A percentile compares a stretch with the other conserved stretches of the same genome.
Evolutionary conservation across 1,140 invertebrate genomes (phyloP).

Genomic region (Heliconius congener): DNA sequence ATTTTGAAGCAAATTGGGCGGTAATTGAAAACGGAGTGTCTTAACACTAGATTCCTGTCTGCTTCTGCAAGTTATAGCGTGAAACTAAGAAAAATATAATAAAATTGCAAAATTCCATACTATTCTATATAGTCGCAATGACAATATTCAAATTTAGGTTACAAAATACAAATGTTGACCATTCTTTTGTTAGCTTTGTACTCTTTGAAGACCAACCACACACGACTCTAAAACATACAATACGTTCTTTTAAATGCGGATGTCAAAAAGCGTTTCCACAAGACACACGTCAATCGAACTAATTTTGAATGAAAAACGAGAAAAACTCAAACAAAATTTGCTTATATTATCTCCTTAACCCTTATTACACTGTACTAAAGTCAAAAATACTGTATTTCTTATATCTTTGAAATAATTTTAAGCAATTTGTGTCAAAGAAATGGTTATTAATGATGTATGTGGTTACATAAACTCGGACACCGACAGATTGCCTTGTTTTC

Average conservation of each 20-base stretch:
- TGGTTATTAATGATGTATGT: conserved; percentile 56
- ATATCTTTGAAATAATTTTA: background rate
- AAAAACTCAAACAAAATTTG: background rate
- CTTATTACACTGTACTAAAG: background rate
- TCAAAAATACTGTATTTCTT: background rate
- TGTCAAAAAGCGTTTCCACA: conserved; percentile 48
- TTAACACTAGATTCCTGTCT: no score
- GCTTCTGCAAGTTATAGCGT: no score
- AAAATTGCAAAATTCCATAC: background rate
- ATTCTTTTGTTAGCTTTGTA: conserved; percentile 57
- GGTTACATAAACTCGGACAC: conserved; percentile 53
- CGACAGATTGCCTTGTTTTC: conserved; percentile 46
- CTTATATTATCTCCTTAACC: background rate
- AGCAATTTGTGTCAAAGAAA: conserved; percentile 42
- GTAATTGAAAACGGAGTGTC: no score
- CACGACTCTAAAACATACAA: conserved; percentile 61
- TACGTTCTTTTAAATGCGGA: conserved; percentile 54
- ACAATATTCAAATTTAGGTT: conserved; percentile 27
- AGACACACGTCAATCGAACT: conserved; percentile 57
- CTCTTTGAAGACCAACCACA: conserved; percentile 46
- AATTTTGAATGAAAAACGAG: conserved; percentile 54
- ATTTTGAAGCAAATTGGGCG: no score
- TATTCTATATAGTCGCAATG: background rate
- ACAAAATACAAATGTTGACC: conserved; percentile 47
- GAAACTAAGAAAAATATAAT: background rate